Percentiles rank a stretch among this genome's conserved stretches.
Evolutionary conservation across 2,888 invertebrate species (phyloP).

Genomic region (Herminia tarsipennalis): DNA sequence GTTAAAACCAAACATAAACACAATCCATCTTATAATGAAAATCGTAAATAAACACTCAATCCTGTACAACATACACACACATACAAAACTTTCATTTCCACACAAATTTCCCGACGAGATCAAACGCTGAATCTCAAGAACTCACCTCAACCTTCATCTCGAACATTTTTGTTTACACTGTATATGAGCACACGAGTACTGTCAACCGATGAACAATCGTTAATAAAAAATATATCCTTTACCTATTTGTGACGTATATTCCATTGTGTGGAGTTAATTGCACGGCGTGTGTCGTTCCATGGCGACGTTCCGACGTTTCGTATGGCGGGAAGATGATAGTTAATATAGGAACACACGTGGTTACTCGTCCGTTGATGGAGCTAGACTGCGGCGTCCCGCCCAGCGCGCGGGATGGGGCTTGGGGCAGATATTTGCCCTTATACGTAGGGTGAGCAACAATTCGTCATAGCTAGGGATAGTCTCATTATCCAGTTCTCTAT

Average conservation of each 20-base stretch:
- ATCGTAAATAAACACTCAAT: neutral
- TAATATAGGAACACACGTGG: constrained; percentile 15
- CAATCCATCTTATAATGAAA: neutral
- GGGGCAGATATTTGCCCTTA: constrained; percentile 51
- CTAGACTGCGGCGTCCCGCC: constrained; percentile 56
- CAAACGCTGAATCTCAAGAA: constrained; percentile 6
- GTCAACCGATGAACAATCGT: constrained; percentile 46
- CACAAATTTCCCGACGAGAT: constrained; percentile 12
- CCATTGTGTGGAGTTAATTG: constrained; percentile 72
- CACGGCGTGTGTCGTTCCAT: constrained; percentile 37
- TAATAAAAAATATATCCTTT: constrained; percentile 55
- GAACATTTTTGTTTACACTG: constrained; percentile 25
- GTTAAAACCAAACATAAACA: neutral
- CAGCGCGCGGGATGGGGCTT: constrained; percentile 49
- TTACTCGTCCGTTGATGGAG: constrained; percentile 32
- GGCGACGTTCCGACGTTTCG: constrained; percentile 41
- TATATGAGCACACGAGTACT: constrained; percentile 4
- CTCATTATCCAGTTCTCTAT: neutral
- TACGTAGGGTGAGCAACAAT: constrained; percentile 16
- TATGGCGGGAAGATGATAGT: constrained; percentile 51
- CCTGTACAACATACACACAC: neutral
- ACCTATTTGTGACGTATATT: constrained; percentile 68
- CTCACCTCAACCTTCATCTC: constrained; percentile 9
- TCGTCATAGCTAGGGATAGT: constrained; percentile 1
- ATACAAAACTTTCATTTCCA: constrained; percentile 12